Evolutionary conservation across 1,140 invertebrate genomes (phyloP).

Genomic region (Bombus breviceps): DNA sequence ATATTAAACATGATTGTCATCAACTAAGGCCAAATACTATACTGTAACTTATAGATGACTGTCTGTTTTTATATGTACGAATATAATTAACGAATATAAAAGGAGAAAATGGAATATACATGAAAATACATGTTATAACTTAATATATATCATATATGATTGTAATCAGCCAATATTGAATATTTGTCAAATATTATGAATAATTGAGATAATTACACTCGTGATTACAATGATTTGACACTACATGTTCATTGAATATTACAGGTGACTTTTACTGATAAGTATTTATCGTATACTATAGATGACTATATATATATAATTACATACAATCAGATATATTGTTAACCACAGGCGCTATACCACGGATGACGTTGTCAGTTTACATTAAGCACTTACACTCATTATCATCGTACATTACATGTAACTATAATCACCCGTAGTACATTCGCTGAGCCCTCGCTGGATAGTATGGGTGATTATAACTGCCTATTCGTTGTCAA

Average conservation of each 20-base stretch:
- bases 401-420: not conserved
- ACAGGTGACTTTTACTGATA: not conserved
- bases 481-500: not conserved
- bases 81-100: no score
- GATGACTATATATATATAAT: no score
- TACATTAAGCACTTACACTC: not conserved
- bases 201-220: not conserved
- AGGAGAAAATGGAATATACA: no score
- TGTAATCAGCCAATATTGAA: not conserved
- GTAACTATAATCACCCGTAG: not conserved
- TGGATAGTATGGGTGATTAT: not conserved
- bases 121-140: no score
- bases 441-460: not conserved
- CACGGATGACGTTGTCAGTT: not conserved
- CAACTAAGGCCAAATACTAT: not conserved
- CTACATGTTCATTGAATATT: not conserved
- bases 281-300: not conserved
- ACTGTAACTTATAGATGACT: no score
- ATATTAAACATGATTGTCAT: not conserved
- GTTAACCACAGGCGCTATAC: not conserved
- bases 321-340: not conserved
- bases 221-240: not conserved
- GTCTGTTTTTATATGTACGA: no score
- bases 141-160: not conserved
- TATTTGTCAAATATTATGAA: not conserved